Percentiles rank a stretch among this genome's conserved stretches.
phyloP scores from a whole-genome alignment of 2,888 invertebrate species.

The Xanthostigma xanthostigma region DNA sequence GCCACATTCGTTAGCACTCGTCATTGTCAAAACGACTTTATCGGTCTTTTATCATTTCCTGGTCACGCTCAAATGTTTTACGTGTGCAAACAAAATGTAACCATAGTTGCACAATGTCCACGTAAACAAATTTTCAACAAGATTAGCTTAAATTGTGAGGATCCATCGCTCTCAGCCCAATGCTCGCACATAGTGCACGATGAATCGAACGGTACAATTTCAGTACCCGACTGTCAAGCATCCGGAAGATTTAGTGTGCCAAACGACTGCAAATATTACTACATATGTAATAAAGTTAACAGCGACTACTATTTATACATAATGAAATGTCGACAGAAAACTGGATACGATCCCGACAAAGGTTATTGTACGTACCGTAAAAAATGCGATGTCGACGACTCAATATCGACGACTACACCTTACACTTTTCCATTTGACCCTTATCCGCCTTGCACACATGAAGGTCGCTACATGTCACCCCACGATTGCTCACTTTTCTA shows the following conservation, averaged over 20 bases:
- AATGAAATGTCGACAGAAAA: conserved; percentile 22
- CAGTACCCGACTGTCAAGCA: conserved; percentile 17
- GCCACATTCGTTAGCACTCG: conserved; percentile 14
- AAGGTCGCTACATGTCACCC: conserved; percentile 25
- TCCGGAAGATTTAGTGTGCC: conserved; percentile 26
- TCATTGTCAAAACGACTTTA: conserved; percentile 24
- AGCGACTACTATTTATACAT: conserved; percentile 19
- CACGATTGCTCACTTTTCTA: conserved; percentile 28
- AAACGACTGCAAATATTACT: conserved; percentile 23
- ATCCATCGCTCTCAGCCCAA: background rate
- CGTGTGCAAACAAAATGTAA: conserved; percentile 26
- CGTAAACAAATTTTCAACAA: conserved; percentile 20
- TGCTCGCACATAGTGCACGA: conserved; percentile 13
- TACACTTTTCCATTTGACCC: conserved; percentile 15
- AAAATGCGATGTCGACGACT: conserved; percentile 15
- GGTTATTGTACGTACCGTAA: conserved; percentile 21
- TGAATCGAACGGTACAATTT: conserved; percentile 16
- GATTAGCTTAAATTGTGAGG: conserved; percentile 14
- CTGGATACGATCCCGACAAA: conserved; percentile 20
- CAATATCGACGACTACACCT: conserved; percentile 15
- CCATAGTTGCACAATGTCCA: conserved; percentile 28
- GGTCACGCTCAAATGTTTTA: conserved; percentile 28
- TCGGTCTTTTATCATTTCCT: conserved; percentile 26
- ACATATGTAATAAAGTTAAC: conserved; percentile 21
- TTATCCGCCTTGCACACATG: conserved; percentile 24